Base-by-base conservation (phyloP, 2,797 vertebrate genomes). In the Catharus ustulatus region DNA sequence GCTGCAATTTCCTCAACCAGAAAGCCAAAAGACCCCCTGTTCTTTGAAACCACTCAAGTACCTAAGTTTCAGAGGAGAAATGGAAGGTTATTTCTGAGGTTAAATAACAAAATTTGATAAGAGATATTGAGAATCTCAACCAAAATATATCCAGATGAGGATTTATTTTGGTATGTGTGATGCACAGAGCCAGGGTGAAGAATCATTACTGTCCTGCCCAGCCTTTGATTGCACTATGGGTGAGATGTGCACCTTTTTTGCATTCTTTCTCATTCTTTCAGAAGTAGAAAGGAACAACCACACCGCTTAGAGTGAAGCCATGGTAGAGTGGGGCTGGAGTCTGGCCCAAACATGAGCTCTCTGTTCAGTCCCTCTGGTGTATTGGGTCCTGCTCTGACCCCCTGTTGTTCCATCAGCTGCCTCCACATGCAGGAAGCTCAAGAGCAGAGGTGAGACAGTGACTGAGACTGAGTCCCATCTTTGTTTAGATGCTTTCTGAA, bases 321-420 rank as follows among this genome's bases (percentile, higher is more conserved):
- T 10, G 42, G 29, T 7, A 58, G 26, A 3, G 13, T 0, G 40
- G 22, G 7, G 52, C 72, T 59, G 34, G 68, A 52, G 23, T 52
- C 16, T 32, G 59, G 48, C 42, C 82, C 59, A 26, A 38, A 69
- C 36, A 29, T 8, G 17, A 58, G n/a, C 38, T 10, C 17, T 38
- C 20, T 11, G 10, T 40, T 27, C 1, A 0, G 30, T 27, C 45
- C 48, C 26, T 49, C 13, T 14, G 15, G 20, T 21, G 5, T 21
- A 14, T 7, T 1, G 2, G 29, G 43, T 86, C 29, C 42, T 74
- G 27, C 58, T 80, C 24, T 32, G 30, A 29, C 15, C 42, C 45
- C 13, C 2, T 9, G 10, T 16, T 49, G 17, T 49, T 40, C 7
- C 58, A 80, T 30, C 40, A 79, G 19, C 34, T 76, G 86, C 26